Percentiles rank a stretch among this genome's conserved stretches.
phyloP scores from a whole-genome alignment of 2,797 vertebrate genomes.

The Rhyacichthys aspro region DNA sequence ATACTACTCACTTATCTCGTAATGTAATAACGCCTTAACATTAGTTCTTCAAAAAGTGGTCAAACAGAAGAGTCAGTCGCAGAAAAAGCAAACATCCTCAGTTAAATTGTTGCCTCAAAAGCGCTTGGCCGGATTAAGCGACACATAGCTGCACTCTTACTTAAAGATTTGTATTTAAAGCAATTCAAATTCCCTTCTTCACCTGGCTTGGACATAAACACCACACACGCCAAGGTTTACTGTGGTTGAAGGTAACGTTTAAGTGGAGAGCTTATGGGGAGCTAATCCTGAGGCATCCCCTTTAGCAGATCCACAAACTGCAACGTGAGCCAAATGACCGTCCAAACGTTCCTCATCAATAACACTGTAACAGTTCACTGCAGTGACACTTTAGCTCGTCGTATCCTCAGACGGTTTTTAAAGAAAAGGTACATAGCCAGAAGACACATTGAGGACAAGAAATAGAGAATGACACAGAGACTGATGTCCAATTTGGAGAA shows the following conservation, averaged over 20 bases:
- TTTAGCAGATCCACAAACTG: conserved; percentile 19
- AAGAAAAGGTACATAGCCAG: conserved; percentile 90
- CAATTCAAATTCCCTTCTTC: conserved; percentile 12
- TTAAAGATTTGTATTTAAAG: background rate
- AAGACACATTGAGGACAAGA: conserved; percentile 88
- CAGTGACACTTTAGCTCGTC: conserved; percentile 63
- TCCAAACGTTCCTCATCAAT: background rate
- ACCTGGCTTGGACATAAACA: background rate
- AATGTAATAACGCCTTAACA: too few species aligned
- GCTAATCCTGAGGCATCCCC: conserved; percentile 41
- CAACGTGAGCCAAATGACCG: conserved; percentile 16
- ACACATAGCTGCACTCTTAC: background rate
- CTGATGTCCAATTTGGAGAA: conserved; percentile 91
- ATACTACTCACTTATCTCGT: too few species aligned
- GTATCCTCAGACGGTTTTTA: conserved; percentile 76
- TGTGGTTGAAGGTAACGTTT: conserved; percentile 21
- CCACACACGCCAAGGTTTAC: background rate
- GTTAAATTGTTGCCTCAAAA: background rate
- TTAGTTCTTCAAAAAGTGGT: too few species aligned
- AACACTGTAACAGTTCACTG: conserved; percentile 39
- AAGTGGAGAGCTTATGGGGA: conserved; percentile 25
- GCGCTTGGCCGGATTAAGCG: background rate
- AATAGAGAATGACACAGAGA: conserved; percentile 88
- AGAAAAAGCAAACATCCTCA: too few species aligned
- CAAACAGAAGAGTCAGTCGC: too few species aligned